These are phyloP conservation scores for Microtus oregoni DNA, from an alignment of 2,113 vertebrate genomes.

Conservation along the genomic window DNA sequence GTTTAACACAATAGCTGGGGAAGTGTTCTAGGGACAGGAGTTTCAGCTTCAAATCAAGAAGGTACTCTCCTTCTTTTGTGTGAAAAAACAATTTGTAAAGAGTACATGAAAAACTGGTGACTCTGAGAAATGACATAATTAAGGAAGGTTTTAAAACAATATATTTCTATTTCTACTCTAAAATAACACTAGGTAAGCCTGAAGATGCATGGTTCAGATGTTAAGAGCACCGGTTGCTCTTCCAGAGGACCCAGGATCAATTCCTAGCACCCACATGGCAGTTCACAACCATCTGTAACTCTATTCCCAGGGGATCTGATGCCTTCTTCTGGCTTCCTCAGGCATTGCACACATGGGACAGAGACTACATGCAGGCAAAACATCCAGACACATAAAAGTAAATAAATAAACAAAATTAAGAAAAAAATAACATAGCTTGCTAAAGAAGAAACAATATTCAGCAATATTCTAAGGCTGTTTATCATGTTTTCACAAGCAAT, in stretches of 20 bases:
- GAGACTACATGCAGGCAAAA: neutral
- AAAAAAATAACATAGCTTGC: conserved; percentile 3
- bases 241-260: neutral
- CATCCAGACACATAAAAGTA: neutral
- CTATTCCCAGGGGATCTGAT: neutral
- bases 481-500: neutral
- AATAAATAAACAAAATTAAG: neutral
- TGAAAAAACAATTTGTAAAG: neutral
- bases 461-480: neutral
- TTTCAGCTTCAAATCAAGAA: neutral
- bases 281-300: neutral
- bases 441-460: neutral
- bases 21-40: neutral
- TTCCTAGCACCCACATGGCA: neutral
- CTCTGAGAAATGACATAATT: neutral
- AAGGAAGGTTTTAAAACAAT: neutral
- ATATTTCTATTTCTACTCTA: neutral
- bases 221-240: neutral
- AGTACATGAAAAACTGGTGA: neutral
- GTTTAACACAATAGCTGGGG: neutral
- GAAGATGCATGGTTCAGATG: neutral
- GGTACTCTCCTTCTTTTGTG: neutral
- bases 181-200: neutral
- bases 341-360: neutral
- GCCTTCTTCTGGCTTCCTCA: neutral